Conservation (phyloP, 2,888 invertebrate species). For the Xestia sexstrigata region DNA sequence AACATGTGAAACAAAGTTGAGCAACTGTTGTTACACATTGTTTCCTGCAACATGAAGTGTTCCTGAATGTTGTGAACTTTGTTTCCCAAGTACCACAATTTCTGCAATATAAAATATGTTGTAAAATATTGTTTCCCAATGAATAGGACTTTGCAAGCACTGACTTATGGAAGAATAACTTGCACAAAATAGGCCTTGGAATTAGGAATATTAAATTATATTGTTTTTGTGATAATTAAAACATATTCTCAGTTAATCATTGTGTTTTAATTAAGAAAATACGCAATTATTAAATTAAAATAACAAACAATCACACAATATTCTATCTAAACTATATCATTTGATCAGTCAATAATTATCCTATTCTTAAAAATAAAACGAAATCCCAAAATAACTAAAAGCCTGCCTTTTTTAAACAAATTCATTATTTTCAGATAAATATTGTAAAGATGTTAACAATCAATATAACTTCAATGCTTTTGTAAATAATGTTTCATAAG, state of each 20-base stretch:
- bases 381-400: neutral
- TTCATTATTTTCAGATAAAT: neutral
- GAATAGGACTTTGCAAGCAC: neutral
- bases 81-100: neutral
- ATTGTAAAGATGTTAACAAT: neutral
- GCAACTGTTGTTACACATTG: neutral
- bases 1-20: neutral
- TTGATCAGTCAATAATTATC: constrained; percentile 32
- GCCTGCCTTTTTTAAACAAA: neutral
- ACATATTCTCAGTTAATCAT: constrained; percentile 73
- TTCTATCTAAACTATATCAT: constrained; percentile 4
- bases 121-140: neutral
- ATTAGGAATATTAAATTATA: constrained; percentile 82
- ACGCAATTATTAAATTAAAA: neutral
- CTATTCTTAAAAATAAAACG: neutral
- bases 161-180: constrained; percentile 10
- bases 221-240: constrained; percentile 84
- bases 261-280: constrained; percentile 56
- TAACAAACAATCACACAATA: constrained; percentile 11
- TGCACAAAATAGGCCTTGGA: constrained; percentile 76
- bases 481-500: neutral
- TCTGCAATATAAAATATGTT: neutral
- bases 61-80: neutral
- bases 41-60: neutral
- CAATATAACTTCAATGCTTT: neutral